Base-by-base conservation (phyloP, 2,888 invertebrate species). In the Chymomyza fuscimana region DNA sequence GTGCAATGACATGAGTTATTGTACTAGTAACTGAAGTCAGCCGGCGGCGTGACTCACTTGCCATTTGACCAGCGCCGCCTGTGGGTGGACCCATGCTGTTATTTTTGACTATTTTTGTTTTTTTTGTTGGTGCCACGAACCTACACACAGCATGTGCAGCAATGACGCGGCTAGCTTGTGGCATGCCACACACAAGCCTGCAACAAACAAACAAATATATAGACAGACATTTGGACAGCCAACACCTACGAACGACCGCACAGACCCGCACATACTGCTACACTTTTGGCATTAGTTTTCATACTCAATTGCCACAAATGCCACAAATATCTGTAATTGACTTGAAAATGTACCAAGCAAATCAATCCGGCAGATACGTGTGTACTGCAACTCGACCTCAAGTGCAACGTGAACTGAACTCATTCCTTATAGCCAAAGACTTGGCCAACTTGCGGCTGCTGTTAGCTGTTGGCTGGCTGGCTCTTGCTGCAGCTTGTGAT, bases 271-370 rank as follows among this genome's bases (percentile, higher is more conserved):
- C 40, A 61, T 46, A 70, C 64, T 76, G 86, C 86, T 82, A 80
- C 83, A 83, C 83, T 54, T 54, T 54, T 54, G 82, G 75, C 83
- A 80, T 76, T 73, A 77, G 69, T 76, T 74, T 85, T 75, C 78
- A 76, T 76, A 81, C 76, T 75, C 75, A 83, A 86, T 86, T 83
- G 81, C 83, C 81, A 74, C 83, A 82, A 86, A 83, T 83, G 83
- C 83, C 86, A 83, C 79, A 87, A 85, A 86, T 81, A 85, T 83
- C 81, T 87, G 89, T 89, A 89, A 89, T 89, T 89, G 89, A 87
- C 86, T 86, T 85, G 82, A 89, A 83, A 89, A 89, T 86, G 82
- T 81, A 84, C 78, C 86, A 80, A 84, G 85, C 88, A 86, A 89
- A 88, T 88, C 88, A 81, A 89, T 89, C 86, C 80, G 79, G 78